Evolutionary conservation across 2,888 invertebrate species (phyloP).

Genomic region (Drosophila phalerata): DNA sequence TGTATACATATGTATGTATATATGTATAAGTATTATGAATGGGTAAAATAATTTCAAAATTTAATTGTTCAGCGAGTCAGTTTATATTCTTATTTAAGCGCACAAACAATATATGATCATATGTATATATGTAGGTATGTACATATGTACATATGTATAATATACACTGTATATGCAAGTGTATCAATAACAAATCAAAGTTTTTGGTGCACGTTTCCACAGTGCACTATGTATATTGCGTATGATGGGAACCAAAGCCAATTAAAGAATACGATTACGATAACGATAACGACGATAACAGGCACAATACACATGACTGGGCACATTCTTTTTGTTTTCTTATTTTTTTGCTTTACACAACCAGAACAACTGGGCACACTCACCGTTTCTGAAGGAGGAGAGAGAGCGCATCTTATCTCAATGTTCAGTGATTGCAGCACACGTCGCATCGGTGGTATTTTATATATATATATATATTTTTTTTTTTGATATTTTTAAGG

Average conservation of each 20-base stretch:
- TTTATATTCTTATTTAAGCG: conserved; percentile 19
- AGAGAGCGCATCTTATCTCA: conserved; percentile 52
- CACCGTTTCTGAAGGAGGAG: conserved; percentile 48
- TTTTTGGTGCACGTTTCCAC: conserved; percentile 45
- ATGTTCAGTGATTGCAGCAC: conserved; percentile 46
- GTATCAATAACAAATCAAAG: conserved; percentile 39
- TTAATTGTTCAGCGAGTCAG: conserved; percentile 9
- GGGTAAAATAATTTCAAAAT: conserved; percentile 24
- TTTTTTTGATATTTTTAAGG: conserved; percentile 3
- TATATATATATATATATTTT: not conserved
- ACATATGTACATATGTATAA: conserved; percentile 12
- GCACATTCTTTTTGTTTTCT: conserved; percentile 22
- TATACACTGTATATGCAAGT: not conserved
- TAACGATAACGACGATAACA: conserved; percentile 49
- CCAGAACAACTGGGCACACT: conserved; percentile 53
- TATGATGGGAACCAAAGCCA: conserved; percentile 57
- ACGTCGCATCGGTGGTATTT: conserved; percentile 39
- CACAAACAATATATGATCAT: conserved; percentile 35
- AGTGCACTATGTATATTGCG: conserved; percentile 31
- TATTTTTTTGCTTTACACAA: conserved; percentile 35
- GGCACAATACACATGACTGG: conserved; percentile 44
- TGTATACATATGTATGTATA: conserved; percentile 3
- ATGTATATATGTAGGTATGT: conserved; percentile 3
- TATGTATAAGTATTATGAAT: conserved; percentile 21
- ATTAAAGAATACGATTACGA: conserved; percentile 53